Conservation (phyloP, 1,140 invertebrate species). For the Platyura marginata region DNA sequence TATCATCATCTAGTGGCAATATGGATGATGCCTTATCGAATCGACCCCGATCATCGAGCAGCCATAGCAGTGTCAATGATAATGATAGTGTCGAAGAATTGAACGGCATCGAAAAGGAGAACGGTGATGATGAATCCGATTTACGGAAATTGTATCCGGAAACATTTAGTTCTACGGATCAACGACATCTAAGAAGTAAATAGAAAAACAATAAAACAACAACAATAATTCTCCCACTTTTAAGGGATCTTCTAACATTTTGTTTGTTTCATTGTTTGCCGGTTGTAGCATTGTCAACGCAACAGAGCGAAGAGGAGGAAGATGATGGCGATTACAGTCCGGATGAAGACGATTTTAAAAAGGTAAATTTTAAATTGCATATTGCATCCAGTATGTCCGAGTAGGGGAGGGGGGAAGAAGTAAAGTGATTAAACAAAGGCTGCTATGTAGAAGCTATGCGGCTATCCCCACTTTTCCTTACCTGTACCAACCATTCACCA, state of each 20-base stretch:
- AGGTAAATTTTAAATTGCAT: too few relatives aligned
- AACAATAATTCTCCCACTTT: conserved; percentile 21
- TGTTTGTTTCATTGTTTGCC: conserved; percentile 16
- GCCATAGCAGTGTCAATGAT: conserved; percentile 5
- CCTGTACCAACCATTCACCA: too few relatives aligned
- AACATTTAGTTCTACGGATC: conserved; percentile 7
- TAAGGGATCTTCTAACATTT: background rate
- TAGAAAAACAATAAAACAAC: conserved; percentile 20
- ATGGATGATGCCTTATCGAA: background rate
- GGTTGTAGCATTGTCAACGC: conserved; percentile 36
- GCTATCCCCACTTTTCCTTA: too few relatives aligned
- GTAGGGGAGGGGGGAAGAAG: too few relatives aligned
- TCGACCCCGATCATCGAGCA: background rate
- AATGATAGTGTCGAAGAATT: conserved; percentile 19
- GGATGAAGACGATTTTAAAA: conserved; percentile 58
- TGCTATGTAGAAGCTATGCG: too few relatives aligned
- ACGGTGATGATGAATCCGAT: conserved; percentile 23
- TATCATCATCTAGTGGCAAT: background rate
- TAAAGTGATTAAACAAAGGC: too few relatives aligned
- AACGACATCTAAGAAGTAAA: conserved; percentile 27
- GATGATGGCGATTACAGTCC: conserved; percentile 58
- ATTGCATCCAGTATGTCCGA: background rate
- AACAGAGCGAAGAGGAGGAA: conserved; percentile 49
- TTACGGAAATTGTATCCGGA: conserved; percentile 2
- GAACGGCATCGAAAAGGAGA: conserved; percentile 11